Evolutionary conservation across 2,797 vertebrate species (phyloP).

Genomic region (Geotrypetes seraphini): DNA sequence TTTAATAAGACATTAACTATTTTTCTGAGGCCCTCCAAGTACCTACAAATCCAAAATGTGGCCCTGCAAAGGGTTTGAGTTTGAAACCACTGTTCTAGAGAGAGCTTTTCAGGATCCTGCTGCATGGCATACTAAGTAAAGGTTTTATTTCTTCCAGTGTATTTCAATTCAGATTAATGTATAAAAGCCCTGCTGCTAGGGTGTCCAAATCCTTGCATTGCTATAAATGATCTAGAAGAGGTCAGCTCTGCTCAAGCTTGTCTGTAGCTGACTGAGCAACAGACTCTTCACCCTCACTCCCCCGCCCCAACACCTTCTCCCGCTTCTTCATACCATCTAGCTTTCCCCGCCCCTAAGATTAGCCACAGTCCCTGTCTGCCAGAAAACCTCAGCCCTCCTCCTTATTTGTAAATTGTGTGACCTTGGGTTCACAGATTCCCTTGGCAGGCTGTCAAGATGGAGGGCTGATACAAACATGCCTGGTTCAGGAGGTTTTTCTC

Average conservation of each 20-base stretch:
- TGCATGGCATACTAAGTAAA: background rate
- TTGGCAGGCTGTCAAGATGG: conserved; percentile 36
- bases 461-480: conserved; percentile 29
- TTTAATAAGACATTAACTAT: too few relatives aligned
- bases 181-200: conserved; percentile 24
- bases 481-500: conserved; percentile 21
- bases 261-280: conserved; percentile 24
- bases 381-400: conserved; percentile 31
- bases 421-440: conserved; percentile 49
- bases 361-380: conserved; percentile 17
- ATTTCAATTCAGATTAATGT: conserved; percentile 50
- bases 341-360: background rate
- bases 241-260: conserved; percentile 15
- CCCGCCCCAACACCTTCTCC: background rate
- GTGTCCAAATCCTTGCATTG: conserved; percentile 24
- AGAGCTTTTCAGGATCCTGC: too few relatives aligned
- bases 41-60: too few relatives aligned
- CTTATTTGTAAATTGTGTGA: conserved; percentile 42
- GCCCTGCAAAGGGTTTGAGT: too few relatives aligned
- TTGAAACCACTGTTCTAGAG: too few relatives aligned
- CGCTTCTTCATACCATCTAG: conserved; percentile 9
- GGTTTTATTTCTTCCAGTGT: background rate
- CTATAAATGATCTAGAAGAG: conserved; percentile 17
- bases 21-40: too few relatives aligned
- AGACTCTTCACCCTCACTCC: conserved; percentile 10